Percentiles rank a stretch among this genome's conserved stretches.
Conservation (phyloP, 2,113 vertebrate genomes). For the Bos taurus region DNA sequence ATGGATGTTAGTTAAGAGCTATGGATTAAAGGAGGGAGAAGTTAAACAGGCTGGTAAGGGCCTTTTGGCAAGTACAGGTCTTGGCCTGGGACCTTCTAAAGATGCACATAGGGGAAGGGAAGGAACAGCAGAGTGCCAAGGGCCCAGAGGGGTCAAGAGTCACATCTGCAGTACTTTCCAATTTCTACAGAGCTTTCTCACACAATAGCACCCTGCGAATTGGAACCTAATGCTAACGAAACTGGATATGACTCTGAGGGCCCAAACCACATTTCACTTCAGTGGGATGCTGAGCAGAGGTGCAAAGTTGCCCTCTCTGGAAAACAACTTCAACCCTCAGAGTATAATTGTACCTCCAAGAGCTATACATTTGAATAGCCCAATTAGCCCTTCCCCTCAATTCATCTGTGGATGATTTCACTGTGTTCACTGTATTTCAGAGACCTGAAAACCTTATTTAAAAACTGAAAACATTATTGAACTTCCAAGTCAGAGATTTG, state of each 20-base stretch:
- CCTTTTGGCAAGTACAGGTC: neutral
- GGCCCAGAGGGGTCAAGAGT: neutral
- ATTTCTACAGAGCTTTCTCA: neutral
- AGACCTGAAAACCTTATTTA: neutral
- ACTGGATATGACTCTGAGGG: neutral
- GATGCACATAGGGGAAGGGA: neutral
- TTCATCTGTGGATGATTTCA: neutral
- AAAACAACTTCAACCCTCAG: neutral
- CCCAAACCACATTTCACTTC: neutral
- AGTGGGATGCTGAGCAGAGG: neutral
- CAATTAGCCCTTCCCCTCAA: neutral
- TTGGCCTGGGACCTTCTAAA: neutral
- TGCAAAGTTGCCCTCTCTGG: neutral
- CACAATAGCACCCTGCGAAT: neutral
- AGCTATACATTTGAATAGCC: neutral
- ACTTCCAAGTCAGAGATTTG: constrained; percentile 1
- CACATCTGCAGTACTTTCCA: neutral
- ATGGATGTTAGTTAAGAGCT: neutral
- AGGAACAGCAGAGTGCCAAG: neutral
- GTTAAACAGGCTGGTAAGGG: neutral
- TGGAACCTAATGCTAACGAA: neutral
- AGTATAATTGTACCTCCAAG: neutral
- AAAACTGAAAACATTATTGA: neutral
- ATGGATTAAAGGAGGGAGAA: neutral
- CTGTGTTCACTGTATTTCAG: neutral